Percentiles rank a stretch among this genome's conserved stretches.
These are phyloP conservation scores for Psilopsiagon aymara DNA, from an alignment of 2,113 vertebrate genomes.

Conservation along the genomic window DNA sequence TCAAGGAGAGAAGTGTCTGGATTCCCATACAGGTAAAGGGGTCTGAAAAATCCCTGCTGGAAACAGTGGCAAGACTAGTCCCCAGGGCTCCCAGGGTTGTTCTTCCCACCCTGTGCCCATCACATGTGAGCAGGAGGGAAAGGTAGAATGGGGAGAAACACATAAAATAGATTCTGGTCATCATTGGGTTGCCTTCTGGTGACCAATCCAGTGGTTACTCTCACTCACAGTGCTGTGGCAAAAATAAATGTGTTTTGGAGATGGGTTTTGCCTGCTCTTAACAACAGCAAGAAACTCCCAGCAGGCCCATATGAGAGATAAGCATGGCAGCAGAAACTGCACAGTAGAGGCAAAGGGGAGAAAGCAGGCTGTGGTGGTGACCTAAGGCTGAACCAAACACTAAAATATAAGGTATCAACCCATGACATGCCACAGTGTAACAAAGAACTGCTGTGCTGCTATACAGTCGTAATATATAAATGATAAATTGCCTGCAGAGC, in stretches of 20 bases:
- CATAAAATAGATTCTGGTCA: fast-evolving
- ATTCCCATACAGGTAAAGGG: background rate
- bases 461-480: fast-evolving
- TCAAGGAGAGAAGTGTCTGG: background rate
- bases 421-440: background rate
- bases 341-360: fast-evolving
- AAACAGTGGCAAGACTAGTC: fast-evolving
- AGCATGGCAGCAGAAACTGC: fast-evolving
- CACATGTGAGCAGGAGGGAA: fast-evolving
- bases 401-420: background rate
- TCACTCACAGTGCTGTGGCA: fast-evolving
- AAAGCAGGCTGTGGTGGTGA: background rate
- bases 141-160: background rate
- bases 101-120: too few species aligned
- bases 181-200: fast-evolving
- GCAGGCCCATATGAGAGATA: background rate
- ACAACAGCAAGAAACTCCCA: background rate
- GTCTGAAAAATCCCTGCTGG: background rate
- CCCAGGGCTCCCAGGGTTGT: background rate
- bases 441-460: background rate
- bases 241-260: fast-evolving
- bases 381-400: background rate
- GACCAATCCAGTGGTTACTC: fast-evolving
- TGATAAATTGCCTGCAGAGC: background rate
- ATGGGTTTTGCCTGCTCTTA: background rate